Base-by-base conservation (phyloP, 1,140 invertebrate species). In the Phortica variegata region DNA sequence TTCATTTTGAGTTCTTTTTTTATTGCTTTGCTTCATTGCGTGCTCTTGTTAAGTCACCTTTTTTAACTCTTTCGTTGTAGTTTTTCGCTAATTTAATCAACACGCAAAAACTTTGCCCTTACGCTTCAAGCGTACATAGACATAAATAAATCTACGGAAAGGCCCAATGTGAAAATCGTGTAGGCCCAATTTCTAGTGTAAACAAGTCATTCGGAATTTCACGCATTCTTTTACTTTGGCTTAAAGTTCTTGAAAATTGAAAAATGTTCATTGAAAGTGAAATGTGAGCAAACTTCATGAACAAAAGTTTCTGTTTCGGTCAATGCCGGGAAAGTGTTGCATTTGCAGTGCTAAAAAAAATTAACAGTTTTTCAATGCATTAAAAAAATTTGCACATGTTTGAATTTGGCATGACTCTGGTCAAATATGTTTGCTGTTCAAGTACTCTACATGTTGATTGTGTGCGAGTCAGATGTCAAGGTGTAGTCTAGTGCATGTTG, bases 1-100 rank as follows among this genome's bases (percentile, higher is more conserved):
- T n/a, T n/a, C n/a, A n/a, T n/a, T n/a, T n/a, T n/a, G n/a, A n/a
- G n/a, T n/a, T n/a, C n/a, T n/a, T n/a, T n/a, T n/a, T n/a, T n/a
- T n/a, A n/a, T n/a, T n/a, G 33, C 43, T 56, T 59, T 60, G 60
- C 51, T 47, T 55, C 54, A 63, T 68, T 68, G 63, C 63, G 63
- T 68, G 63, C 50, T 47, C 49, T 46, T 57, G 51, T 60, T 65
- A 66, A 62, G 63, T 66, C 63, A 63, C 52, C 60, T 63, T 58
- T 59, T n/a, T n/a, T 26, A 26, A 26, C 23, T 26, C 23, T 26
- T 26, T 26, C 23, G 23, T 10, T 26, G 10, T 26, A 51, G 48
- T 51, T 43, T 43, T 58, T 48, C 52, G 61, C 65, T 70, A 70
- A 70, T 70, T 70, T 55, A 58, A 70, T 71, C 59, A 65, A 60